phyloP scores from a whole-genome alignment of 2,888 invertebrate species.

The Phasia obesa region DNA sequence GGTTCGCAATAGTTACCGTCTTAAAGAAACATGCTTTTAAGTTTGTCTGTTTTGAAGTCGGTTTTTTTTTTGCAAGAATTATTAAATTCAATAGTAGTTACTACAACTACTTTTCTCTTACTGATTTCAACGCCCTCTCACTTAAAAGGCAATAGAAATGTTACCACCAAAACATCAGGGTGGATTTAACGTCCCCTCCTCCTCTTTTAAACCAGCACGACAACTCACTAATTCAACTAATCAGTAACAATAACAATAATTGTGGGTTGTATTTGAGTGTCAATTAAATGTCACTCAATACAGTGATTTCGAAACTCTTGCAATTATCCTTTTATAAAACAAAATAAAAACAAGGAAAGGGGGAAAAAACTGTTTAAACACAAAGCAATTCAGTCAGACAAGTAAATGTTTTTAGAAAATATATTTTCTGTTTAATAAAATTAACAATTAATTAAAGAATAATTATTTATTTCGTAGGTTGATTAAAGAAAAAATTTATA shows the following conservation, averaged over 20 bases:
- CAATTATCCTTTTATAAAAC: constrained; percentile 35
- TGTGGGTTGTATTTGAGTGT: constrained; percentile 69
- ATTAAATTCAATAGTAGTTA: no score
- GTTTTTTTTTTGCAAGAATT: no score
- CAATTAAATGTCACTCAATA: constrained; percentile 74
- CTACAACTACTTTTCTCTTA: no score
- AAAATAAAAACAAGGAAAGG: not conserved
- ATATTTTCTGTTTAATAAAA: not conserved
- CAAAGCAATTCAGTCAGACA: constrained; percentile 21
- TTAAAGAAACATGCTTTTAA: no score
- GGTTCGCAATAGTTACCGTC: no score
- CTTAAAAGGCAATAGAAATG: constrained; percentile 2
- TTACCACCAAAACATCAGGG: constrained; percentile 19
- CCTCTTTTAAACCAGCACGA: not conserved
- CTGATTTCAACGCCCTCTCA: constrained; percentile 22
- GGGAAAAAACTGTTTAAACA: not conserved
- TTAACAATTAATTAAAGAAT: not conserved
- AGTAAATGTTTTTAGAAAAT: not conserved
- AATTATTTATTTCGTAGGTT: no score
- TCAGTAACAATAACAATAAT: constrained; percentile 62
- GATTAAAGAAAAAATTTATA: no score
- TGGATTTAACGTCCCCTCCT: constrained; percentile 21
- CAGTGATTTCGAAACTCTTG: constrained; percentile 59
- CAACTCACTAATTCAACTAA: constrained; percentile 33
- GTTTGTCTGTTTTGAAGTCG: no score